Base-by-base conservation (phyloP, 2,888 invertebrate genomes). In the Drosophila affinis region DNA sequence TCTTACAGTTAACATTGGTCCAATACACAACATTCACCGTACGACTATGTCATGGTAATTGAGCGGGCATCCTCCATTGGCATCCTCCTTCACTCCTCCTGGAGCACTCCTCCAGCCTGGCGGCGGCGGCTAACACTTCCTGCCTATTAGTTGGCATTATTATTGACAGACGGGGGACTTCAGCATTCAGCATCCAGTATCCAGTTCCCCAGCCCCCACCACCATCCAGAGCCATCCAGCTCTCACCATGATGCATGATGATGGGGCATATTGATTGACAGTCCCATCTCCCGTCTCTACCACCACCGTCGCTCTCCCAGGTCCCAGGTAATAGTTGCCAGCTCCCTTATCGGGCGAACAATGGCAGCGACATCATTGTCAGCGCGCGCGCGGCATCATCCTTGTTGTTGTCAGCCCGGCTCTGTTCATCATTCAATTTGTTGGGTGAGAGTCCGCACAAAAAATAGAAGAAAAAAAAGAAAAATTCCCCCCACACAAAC, bases 1-100 rank as follows among this genome's bases (percentile, higher is more conserved):
- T 92, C 92, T 92, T 92, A 92, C 92, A 92, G 92, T 92, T 92
- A 92, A 92, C 92, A 92, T 92, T 92, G 91, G 90, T 87, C 80
- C 81, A 87, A 67, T 87, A 89, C 90, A 92, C 92, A 92, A 92
- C 91, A 92, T 92, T 92, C 91, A 89, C 92, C 92, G 92, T 92
- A 92, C 84, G 92, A 92, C 92, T 91, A 91, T 92, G 92, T 92
- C 91, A 73, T 79, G 87, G 90, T 92, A 89, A 90, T 79, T 88
- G 83, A 85, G 85, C 87, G 76, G 64, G 64, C 76, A 70, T 68
- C 58, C 57, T 56, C 21, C 21, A 21, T 62, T 55, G 39, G 39
- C 39, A 52, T 44, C 39, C 32, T 65, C 49, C 65, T 21, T 32
- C 44, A 39, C 12, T 12, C 12, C 34, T 34, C 4, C 34, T 32